Percentiles rank a stretch among this genome's conserved stretches.
These are phyloP conservation scores for Lagocephalus sceleratus DNA, from an alignment of 2,797 vertebrate species.

Conservation along the genomic window DNA sequence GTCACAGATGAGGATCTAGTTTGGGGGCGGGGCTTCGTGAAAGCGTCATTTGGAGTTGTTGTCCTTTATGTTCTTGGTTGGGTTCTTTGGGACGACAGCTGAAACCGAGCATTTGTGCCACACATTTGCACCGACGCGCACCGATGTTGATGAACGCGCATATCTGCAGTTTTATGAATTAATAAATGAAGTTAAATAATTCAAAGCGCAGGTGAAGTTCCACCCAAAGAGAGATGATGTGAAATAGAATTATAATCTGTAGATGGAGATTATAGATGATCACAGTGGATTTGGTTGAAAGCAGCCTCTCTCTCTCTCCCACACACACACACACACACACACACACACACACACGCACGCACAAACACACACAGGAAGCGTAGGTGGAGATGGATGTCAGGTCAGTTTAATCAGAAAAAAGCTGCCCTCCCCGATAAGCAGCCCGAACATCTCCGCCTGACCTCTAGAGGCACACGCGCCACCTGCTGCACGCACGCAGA, in stretches of 20 bases:
- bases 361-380: neutral
- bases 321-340: neutral
- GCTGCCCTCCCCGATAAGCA: neutral
- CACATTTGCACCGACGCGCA: no score
- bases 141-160: no score
- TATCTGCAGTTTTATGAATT: no score
- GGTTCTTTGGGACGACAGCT: no score
- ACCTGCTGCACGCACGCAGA: slow-evolving; percentile 22
- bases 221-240: slow-evolving; percentile 1
- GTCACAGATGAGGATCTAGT: no score
- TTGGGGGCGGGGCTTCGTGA: no score
- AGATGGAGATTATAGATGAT: slow-evolving; percentile 63
- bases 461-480: slow-evolving; percentile 31
- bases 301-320: slow-evolving; percentile 10
- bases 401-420: slow-evolving; percentile 1
- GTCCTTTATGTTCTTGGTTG: no score
- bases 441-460: slow-evolving; percentile 15
- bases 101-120: no score
- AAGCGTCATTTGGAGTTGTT: no score
- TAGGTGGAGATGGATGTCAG: neutral
- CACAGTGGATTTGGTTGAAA: slow-evolving; percentile 57
- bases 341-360: neutral
- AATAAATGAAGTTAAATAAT: neutral
- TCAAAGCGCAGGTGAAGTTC: neutral
- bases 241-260: slow-evolving; percentile 17